Percentiles rank a stretch among this genome's conserved stretches.
phyloP scores from a whole-genome alignment of 2,888 invertebrate genomes.

The Nemapogon koenigi region DNA sequence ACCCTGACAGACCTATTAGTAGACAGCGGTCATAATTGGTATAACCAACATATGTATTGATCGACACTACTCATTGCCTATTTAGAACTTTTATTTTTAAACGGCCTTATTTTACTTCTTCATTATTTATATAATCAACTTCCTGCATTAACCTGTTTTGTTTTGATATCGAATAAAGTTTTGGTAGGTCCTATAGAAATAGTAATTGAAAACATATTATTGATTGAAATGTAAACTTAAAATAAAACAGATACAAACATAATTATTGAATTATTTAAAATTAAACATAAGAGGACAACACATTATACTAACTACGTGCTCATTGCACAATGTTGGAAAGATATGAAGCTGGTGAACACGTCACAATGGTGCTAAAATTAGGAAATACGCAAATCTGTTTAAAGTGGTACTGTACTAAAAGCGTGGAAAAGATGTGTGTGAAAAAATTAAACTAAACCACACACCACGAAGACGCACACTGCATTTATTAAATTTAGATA shows the following conservation, averaged over 20 bases:
- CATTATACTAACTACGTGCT: no score
- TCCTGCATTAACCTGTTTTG: no score
- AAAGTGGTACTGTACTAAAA: background rate
- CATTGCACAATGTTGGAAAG: constrained; percentile 59
- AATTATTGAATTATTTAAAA: no score
- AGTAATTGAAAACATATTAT: no score
- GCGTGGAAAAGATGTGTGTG: constrained; percentile 2
- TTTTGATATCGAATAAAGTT: no score
- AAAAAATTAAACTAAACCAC: constrained; percentile 25
- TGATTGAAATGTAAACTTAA: no score
- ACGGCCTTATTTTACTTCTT: no score
- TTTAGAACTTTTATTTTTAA: background rate
- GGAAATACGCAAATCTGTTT: no score
- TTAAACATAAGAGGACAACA: no score
- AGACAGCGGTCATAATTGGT: constrained; percentile 6
- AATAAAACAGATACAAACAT: no score
- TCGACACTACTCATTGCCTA: background rate
- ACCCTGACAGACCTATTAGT: background rate
- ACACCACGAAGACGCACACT: constrained; percentile 39
- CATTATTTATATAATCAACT: no score
- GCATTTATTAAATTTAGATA: constrained; percentile 20
- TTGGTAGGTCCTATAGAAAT: no score
- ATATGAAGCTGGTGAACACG: constrained; percentile 41
- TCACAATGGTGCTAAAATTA: constrained; percentile 34
- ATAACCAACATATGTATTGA: constrained; percentile 6